Percentiles rank a stretch among this genome's conserved stretches.
These are phyloP conservation scores for Mesoligia furuncula DNA, from an alignment of 2,888 invertebrate species.

Conservation along the genomic window DNA sequence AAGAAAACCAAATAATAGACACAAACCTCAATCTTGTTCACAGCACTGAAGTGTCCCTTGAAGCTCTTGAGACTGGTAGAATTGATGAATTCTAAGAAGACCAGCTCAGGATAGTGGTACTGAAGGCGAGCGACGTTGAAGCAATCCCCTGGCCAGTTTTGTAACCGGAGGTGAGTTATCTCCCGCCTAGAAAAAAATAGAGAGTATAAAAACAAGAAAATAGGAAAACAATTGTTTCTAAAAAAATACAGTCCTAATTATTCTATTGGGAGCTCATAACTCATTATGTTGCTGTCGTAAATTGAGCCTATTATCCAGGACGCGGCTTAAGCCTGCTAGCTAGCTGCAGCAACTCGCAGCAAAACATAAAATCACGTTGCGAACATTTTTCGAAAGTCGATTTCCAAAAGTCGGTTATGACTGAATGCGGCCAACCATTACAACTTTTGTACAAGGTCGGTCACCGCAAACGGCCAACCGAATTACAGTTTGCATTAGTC, in stretches of 20 bases:
- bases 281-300: background rate
- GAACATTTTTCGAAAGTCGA: background rate
- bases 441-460: background rate
- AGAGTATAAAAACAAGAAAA: background rate
- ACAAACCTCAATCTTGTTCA: constrained; percentile 81
- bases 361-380: too few species aligned
- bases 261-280: background rate
- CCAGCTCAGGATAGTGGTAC: constrained; percentile 79
- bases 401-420: background rate
- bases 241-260: background rate
- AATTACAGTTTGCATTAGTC: too few species aligned
- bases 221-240: background rate
- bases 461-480: too few species aligned
- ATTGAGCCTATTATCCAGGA: background rate
- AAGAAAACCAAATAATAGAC: background rate
- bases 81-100: constrained; percentile 78
- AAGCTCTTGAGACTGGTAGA: constrained; percentile 78
- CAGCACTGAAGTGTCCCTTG: constrained; percentile 79
- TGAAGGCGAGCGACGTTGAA: constrained; percentile 80
- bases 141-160: constrained; percentile 84
- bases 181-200: constrained; percentile 71
- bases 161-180: constrained; percentile 76
- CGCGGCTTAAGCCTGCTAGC: too few species aligned
- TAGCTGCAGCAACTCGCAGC: background rate
- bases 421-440: background rate